Conservation (phyloP, 2,797 vertebrate genomes). For the Eurystomus glaucurus region DNA sequence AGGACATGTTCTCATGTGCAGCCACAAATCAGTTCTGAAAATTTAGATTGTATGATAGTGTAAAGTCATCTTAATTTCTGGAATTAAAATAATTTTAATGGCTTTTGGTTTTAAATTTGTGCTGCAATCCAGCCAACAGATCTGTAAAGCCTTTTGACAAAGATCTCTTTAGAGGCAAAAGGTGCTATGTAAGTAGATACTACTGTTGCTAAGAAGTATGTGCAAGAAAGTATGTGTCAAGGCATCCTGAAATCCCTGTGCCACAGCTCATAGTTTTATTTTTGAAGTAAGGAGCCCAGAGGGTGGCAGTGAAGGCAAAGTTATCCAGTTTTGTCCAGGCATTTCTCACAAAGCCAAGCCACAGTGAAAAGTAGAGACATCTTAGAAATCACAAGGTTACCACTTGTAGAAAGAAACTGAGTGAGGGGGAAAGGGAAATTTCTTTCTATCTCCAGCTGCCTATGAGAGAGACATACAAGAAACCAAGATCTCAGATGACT, state of each 20-base stretch:
- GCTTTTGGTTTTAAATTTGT: not conserved
- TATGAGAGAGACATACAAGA: not conserved
- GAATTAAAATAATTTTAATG: not conserved
- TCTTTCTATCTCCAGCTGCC: not conserved
- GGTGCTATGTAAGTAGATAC: not conserved
- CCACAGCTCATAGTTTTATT: not conserved
- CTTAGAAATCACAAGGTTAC: not conserved
- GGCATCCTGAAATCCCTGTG: not conserved
- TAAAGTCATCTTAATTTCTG: not conserved
- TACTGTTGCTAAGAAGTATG: not conserved
- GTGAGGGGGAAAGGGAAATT: not conserved
- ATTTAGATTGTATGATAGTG: not conserved
- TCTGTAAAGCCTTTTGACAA: not conserved
- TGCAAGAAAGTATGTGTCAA: not conserved
- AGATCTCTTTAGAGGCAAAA: not conserved
- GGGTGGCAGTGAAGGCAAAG: slow-evolving; percentile 70
- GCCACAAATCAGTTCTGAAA: not conserved
- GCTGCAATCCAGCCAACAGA: not conserved
- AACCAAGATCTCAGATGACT: not conserved
- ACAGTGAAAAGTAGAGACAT: not conserved
- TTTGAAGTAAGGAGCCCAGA: slow-evolving; percentile 55
- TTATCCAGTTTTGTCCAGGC: not conserved
- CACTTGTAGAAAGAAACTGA: not conserved
- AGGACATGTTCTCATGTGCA: not conserved
- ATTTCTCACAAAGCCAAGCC: not conserved